Evolutionary conservation across 2,888 invertebrate species (phyloP).

Genomic region (Lasioglossum vierecki): DNA sequence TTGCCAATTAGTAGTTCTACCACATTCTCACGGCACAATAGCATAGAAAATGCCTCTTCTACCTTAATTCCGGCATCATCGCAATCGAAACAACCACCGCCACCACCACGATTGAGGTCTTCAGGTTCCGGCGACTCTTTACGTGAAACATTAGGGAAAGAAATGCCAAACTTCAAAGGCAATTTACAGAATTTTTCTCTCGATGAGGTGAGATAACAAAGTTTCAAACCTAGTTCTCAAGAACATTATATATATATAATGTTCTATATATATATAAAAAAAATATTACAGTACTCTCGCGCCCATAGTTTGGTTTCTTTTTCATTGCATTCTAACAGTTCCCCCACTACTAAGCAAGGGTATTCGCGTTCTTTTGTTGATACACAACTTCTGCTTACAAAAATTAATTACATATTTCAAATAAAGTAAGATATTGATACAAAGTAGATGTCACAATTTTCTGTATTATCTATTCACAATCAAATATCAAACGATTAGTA

Average conservation of each 20-base stretch:
- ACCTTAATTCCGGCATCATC: slow-evolving; percentile 60
- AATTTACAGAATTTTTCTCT: slow-evolving; percentile 82
- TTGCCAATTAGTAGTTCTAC: slow-evolving; percentile 72
- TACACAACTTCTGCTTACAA: not conserved
- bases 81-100: slow-evolving; percentile 77
- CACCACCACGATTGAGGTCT: slow-evolving; percentile 79
- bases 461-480: not conserved
- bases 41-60: slow-evolving; percentile 72
- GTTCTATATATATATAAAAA: not conserved
- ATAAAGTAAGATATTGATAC: not conserved
- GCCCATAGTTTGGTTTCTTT: not conserved
- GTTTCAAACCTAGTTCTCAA: not conserved
- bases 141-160: slow-evolving; percentile 80
- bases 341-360: too few species aligned
- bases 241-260: too few species aligned
- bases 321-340: not conserved
- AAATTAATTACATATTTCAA: not conserved
- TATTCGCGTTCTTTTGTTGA: too few species aligned
- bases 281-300: slow-evolving; percentile 2
- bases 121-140: slow-evolving; percentile 78
- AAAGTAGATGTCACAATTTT: not conserved
- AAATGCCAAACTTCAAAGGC: slow-evolving; percentile 82
- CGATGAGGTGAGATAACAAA: slow-evolving; percentile 82
- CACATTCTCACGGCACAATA: slow-evolving; percentile 76
- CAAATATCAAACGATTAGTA: not conserved